Conservation (phyloP, 92 coral and sea anemone species). For the Zoanthus solanderi region DNA sequence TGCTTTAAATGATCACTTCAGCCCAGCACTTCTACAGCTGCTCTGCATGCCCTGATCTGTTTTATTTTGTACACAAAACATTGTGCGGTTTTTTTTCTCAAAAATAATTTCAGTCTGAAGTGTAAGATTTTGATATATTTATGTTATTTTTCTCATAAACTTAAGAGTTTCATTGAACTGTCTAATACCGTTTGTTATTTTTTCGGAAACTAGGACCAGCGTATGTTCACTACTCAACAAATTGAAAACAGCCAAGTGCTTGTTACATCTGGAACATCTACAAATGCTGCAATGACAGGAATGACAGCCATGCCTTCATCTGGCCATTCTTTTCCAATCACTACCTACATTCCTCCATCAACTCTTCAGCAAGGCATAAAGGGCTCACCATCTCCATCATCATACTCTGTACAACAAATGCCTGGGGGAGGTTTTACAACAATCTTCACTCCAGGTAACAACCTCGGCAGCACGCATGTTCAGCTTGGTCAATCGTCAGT, state of each 20-base stretch:
- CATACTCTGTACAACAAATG: slow-evolving; percentile 96
- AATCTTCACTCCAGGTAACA: slow-evolving; percentile 92
- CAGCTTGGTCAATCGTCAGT: slow-evolving; percentile 82
- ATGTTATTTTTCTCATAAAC: too few relatives aligned
- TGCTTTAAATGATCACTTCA: too few relatives aligned
- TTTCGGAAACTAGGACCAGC: slow-evolving; percentile 81
- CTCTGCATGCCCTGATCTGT: too few relatives aligned
- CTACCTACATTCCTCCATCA: slow-evolving; percentile 93
- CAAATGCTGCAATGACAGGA: slow-evolving; percentile 90
- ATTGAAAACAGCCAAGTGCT: slow-evolving; percentile 87
- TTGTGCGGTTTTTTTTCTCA: too few relatives aligned
- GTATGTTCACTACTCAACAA: slow-evolving; percentile 91
- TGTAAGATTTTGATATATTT: too few relatives aligned
- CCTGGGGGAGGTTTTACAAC: slow-evolving; percentile 97
- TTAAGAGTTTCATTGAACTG: neutral
- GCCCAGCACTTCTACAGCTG: too few relatives aligned
- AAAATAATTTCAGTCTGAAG: too few relatives aligned
- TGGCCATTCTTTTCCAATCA: slow-evolving; percentile 97
- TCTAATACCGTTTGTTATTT: neutral
- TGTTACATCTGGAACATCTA: slow-evolving; percentile 56
- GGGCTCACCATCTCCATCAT: slow-evolving; percentile 69
- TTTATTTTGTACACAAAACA: too few relatives aligned
- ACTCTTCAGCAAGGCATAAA: slow-evolving; percentile 81
- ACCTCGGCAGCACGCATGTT: slow-evolving; percentile 68
- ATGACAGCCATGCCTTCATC: slow-evolving; percentile 93